A percentile compares a stretch with the other conserved stretches of the same genome.
Conservation (phyloP, 2,888 invertebrate species). For the Nomada fucata region DNA sequence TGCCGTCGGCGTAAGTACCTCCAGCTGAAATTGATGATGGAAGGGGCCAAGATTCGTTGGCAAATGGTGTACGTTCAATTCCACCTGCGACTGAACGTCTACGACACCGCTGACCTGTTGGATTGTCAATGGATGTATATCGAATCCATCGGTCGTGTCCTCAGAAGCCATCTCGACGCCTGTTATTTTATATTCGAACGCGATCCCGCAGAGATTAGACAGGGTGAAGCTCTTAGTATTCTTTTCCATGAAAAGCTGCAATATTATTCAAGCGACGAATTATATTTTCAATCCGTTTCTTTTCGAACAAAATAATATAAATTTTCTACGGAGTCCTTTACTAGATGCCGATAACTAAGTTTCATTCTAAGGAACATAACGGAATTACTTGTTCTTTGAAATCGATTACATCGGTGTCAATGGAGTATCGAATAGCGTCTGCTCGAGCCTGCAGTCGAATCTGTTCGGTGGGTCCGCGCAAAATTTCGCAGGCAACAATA, state of each 20-base stretch:
- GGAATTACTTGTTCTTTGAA: constrained; percentile 82
- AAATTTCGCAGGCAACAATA: constrained; percentile 85
- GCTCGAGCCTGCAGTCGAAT: constrained; percentile 85
- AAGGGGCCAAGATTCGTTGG: constrained; percentile 87
- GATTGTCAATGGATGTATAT: constrained; percentile 53
- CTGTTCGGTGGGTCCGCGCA: constrained; percentile 86
- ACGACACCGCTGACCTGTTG: constrained; percentile 81
- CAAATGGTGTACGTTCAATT: constrained; percentile 85
- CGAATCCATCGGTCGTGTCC: background rate
- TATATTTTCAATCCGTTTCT: background rate
- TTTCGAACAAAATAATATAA: no score
- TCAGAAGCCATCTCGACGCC: background rate
- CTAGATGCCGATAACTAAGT: no score
- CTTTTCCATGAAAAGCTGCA: constrained; percentile 82
- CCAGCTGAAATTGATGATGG: constrained; percentile 81
- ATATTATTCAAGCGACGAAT: background rate
- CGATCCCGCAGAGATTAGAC: constrained; percentile 85
- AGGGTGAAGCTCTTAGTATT: constrained; percentile 80
- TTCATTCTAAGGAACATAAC: background rate
- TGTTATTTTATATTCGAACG: constrained; percentile 57
- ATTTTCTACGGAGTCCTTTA: no score
- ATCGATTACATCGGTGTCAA: constrained; percentile 83
- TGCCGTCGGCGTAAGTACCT: constrained; percentile 64
- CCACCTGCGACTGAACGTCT: constrained; percentile 82
- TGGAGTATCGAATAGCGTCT: constrained; percentile 85